These are phyloP conservation scores for Marmota monax DNA, from an alignment of 2,113 vertebrate species.

Conservation along the genomic window DNA sequence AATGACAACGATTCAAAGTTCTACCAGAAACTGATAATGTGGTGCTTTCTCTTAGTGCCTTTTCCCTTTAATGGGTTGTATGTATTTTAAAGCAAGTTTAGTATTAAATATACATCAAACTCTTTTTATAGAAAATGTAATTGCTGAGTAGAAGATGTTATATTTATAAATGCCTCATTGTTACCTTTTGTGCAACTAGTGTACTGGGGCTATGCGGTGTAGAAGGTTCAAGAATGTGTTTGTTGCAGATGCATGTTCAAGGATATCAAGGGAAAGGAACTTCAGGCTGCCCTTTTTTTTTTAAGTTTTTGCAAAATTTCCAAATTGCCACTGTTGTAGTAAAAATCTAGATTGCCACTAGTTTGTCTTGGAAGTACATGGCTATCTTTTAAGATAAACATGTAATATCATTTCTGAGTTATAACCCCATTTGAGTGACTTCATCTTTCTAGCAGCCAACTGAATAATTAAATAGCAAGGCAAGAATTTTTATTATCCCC, in stretches of 20 bases:
- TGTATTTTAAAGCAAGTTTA: slow-evolving; percentile 54
- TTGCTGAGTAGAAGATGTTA: slow-evolving; percentile 18
- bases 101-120: slow-evolving; percentile 69
- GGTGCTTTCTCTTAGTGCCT: slow-evolving; percentile 40
- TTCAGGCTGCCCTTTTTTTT: neutral
- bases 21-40: slow-evolving; percentile 51
- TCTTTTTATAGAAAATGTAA: slow-evolving; percentile 56
- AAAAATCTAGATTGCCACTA: slow-evolving; percentile 46
- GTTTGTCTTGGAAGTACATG: slow-evolving; percentile 63
- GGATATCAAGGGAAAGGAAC: slow-evolving; percentile 44
- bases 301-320: slow-evolving; percentile 70
- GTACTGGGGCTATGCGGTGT: neutral
- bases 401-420: slow-evolving; percentile 77
- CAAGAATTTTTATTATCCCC: slow-evolving; percentile 80
- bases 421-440: slow-evolving; percentile 67
- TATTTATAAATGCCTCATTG: slow-evolving; percentile 59
- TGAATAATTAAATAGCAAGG: slow-evolving; percentile 85
- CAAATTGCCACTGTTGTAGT: slow-evolving; percentile 56
- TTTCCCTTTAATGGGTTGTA: slow-evolving; percentile 17
- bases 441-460: slow-evolving; percentile 80
- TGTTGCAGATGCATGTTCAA: slow-evolving; percentile 39
- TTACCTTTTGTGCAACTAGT: slow-evolving; percentile 34
- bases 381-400: slow-evolving; percentile 80
- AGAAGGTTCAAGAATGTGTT: slow-evolving; percentile 38
- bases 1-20: slow-evolving; percentile 63